Conservation (phyloP, 1,140 invertebrate genomes). For the Phenacoccus solenopsis region DNA sequence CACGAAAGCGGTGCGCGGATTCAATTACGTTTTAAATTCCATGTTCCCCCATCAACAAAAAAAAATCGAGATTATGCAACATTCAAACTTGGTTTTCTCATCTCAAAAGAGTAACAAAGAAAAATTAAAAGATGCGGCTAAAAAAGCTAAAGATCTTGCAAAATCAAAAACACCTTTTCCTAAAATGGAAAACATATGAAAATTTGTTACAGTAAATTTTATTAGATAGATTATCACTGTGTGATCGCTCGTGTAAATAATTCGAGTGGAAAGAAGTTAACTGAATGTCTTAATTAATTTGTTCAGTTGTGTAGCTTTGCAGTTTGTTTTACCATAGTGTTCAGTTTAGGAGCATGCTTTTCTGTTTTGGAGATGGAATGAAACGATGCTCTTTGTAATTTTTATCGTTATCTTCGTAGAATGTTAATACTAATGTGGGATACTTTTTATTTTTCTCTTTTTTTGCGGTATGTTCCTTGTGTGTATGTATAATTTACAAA, state of each 20-base stretch:
- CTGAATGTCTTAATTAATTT: no score
- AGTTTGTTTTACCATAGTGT: background rate
- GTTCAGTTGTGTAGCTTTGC: background rate
- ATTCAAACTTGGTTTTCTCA: background rate
- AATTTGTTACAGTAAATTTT: background rate
- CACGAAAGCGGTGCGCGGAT: slow-evolving; percentile 62
- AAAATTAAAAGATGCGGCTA: slow-evolving; percentile 7
- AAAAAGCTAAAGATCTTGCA: background rate
- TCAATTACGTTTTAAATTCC: slow-evolving; percentile 60
- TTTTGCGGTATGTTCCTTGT: no score
- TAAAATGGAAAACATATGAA: background rate
- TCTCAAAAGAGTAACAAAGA: background rate
- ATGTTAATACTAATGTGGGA: no score
- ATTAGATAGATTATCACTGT: no score
- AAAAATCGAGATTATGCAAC: background rate
- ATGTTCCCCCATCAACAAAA: slow-evolving; percentile 38
- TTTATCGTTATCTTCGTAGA: background rate
- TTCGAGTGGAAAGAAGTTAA: no score
- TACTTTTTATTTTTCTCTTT: no score
- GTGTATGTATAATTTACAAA: no score
- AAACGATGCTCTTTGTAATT: background rate
- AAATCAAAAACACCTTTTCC: slow-evolving; percentile 8
- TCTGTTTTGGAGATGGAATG: background rate
- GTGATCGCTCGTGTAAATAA: no score
- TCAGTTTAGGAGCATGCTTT: no score